These are phyloP conservation scores for Cheilosia variabilis DNA, from an alignment of 2,888 invertebrate genomes.

Conservation along the genomic window DNA sequence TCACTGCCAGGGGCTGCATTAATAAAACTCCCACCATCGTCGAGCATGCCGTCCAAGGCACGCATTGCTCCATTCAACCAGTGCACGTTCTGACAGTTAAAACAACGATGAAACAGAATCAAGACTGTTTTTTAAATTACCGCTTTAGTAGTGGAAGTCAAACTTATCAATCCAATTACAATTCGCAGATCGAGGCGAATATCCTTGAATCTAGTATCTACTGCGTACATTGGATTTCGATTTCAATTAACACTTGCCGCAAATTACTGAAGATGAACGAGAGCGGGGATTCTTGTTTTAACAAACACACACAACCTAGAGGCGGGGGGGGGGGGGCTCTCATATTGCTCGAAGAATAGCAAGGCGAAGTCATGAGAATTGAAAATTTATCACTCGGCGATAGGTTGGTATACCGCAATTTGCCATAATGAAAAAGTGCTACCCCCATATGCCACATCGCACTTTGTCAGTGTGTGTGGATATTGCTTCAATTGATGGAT, in stretches of 20 bases:
- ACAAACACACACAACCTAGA: not conserved
- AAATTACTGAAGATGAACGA: constrained; percentile 42
- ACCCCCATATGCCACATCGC: not conserved
- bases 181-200: not conserved
- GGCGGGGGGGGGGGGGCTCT: not conserved
- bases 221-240: constrained; percentile 53
- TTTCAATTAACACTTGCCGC: constrained; percentile 70
- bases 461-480: not conserved
- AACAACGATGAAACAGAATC: constrained; percentile 10
- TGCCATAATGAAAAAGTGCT: constrained; percentile 55
- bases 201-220: not conserved
- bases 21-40: constrained; percentile 36
- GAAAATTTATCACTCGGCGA: constrained; percentile 63
- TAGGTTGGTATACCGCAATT: constrained; percentile 37
- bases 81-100: too few species aligned
- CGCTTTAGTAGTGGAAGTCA: constrained; percentile 18
- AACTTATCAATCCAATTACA: constrained; percentile 26
- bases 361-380: constrained; percentile 45
- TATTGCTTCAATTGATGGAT: constrained; percentile 62
- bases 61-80: constrained; percentile 19
- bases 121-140: constrained; percentile 50
- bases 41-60: not conserved
- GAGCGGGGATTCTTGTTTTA: constrained; percentile 5
- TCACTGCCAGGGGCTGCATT: constrained; percentile 54
- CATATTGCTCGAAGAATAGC: constrained; percentile 2